Percentiles rank a stretch among this genome's conserved stretches.
Conservation (phyloP, 2,797 vertebrate genomes). For the Manis pentadactyla region DNA sequence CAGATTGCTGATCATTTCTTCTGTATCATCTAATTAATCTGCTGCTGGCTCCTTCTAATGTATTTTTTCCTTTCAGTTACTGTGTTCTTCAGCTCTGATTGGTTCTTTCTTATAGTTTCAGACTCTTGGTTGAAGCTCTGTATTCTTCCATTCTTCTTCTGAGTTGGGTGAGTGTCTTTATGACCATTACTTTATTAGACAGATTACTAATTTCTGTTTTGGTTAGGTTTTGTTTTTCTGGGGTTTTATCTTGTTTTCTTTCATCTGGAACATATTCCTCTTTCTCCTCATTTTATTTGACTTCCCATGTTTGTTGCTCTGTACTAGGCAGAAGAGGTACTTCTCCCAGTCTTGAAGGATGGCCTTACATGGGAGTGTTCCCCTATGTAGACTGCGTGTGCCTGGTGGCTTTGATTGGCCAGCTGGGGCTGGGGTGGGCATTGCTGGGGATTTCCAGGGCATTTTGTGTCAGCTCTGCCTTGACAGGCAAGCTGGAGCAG, state of each 20-base stretch:
- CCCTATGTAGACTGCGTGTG: background rate
- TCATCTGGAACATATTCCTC: background rate
- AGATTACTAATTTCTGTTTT: background rate
- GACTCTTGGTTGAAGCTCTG: background rate
- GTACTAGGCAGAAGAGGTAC: background rate
- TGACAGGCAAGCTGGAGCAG: background rate
- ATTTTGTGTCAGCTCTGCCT: background rate
- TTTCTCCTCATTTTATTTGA: background rate
- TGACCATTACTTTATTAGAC: background rate
- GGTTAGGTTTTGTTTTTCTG: background rate
- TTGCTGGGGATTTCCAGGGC: background rate
- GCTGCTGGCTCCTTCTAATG: background rate
- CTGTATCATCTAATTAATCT: background rate
- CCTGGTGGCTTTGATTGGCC: background rate
- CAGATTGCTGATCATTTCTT: background rate
- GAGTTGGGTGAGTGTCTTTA: background rate
- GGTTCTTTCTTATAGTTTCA: background rate
- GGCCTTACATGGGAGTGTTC: background rate
- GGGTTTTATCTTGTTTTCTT: background rate
- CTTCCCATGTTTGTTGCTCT: background rate
- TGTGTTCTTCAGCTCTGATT: background rate
- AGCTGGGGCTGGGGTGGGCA: background rate
- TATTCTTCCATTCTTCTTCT: background rate
- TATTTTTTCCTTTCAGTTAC: background rate
- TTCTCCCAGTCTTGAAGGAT: background rate